Base-by-base conservation (phyloP, 2,113 vertebrate genomes). In the Terrapene triunguis region DNA sequence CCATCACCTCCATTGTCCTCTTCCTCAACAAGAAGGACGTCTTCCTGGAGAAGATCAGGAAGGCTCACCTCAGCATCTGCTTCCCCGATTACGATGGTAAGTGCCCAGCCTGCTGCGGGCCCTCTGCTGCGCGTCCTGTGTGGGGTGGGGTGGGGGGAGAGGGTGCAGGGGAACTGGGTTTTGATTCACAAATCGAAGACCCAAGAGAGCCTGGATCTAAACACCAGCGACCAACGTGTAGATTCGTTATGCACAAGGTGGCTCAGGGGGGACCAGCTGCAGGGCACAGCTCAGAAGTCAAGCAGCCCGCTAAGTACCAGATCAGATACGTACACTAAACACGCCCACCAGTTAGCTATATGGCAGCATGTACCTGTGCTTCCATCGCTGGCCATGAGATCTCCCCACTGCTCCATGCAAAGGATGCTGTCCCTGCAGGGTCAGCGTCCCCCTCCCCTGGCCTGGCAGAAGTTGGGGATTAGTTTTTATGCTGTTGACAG, bases 21-120 rank as follows among this genome's bases (percentile, higher is more conserved):
- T 99, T 99, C 98, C 99, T 99, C 95, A 99, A 99, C 98, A 99
- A 99, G 98, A 99, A 99, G 95, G 99, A 99, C 0, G 99, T 99
- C 83, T 99, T 99, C 93, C 3, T 97, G 10, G 99, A 99, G 98
- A 99, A 99, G 98, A 99, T 99, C 94, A 99, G 99, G 98, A 99
- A 99, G 98, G 99, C 99, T 12, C 99, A 99, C 21, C 99, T 99
- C 91, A 99, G 98, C 98, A 99, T 99, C 98, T 99, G 99, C 98
- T 99, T 99, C 97, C 99, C 99, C 0, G 99, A 99, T 69, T 99
- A 99, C 3, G 99, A 99, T 0, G 99, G 99, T 99, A 95, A 98
- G 98, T 79, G 69, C 53, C 8, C 54, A 24, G 29, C 38, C 11
- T n/a, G 24, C 53, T 29, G 38, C 21, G 6, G 85, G 35, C 4